Evolutionary conservation across 92 coral and sea anemone species (phyloP), one percentile per base, ranked within the genome.

Genomic region (Umimayanthus kanabou): DNA sequence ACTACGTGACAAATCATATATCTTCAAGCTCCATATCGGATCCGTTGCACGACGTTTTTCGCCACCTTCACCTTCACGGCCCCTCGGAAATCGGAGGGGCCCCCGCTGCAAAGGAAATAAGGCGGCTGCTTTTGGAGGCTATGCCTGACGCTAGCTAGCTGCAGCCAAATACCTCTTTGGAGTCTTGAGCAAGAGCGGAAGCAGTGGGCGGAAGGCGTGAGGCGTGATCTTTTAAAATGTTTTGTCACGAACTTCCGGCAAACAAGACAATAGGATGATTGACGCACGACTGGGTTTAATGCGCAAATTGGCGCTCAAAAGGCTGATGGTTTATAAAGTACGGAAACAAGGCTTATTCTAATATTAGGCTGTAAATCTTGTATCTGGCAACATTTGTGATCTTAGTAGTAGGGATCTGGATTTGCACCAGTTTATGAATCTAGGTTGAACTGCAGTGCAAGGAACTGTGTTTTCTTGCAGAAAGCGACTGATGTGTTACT

Each of bases 181-280:
- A 4, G 6, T 43, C 7, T 43, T 43, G 49, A 4, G 49, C 49
- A 45, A 45, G 50, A 45, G 9, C 50, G 50, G 50, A 45, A 39
- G 10, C 22, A 30, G 42, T 30, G 5, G 30, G 57, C 28, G 50
- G 82, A 79, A 49, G 25, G 82, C 82, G 66, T 47, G 66, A 79
- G 82, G 82, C 82, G 66, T 47, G 66, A 79, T 67, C 81, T 42
- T 73, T 33, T 73, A n/a, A n/a, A 33, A 33, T 33, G 37, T 73
- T 67, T 13, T 73, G 82, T 79, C 67, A 79, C 82, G 69, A 43
- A 73, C 79, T 18, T 39, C 53, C 79, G 53, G 53, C 53, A 28
- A 15, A 33, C 11, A 28, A 30, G 45, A 79, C 82, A 79, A 79
- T 47, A 10, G 40, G 66, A 47, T 79, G 82, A 79, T 79, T 79